Evolutionary conservation across 2,113 vertebrate species (phyloP), one percentile per base, ranked within the genome.

Genomic region (Tachysurus fulvidraco): DNA sequence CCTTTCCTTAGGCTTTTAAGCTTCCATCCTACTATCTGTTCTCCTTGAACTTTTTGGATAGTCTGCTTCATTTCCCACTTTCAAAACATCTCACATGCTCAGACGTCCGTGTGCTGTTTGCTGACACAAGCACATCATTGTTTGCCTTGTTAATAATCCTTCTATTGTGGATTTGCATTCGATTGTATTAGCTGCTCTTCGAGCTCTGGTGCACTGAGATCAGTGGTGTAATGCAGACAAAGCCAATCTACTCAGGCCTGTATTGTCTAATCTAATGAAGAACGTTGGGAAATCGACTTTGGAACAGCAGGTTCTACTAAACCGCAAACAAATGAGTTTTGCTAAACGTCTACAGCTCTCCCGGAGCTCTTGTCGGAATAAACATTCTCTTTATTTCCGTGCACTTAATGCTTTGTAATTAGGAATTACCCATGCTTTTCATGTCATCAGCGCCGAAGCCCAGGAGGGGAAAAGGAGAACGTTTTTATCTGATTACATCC

Each of bases 331-430:
- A 50, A 54, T 11, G 2, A 2, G 5, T 59, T 62, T 81, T 25
- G 1, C 13, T 6, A 30, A 73, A 36, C 21, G 28, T 3, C 21
- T 17, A n/a, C 36, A 1, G 30, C 17, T 69, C 85, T 73, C 60
- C 21, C 5, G 57, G 44, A 52, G 55, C 76, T 71, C 25, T 12
- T 36, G 60, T 64, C 21, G 23, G 57, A 81, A 73, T 85, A n/a
- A 71, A 77, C 65, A n/a, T 16, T 23, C 65, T 73, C 21, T 74
- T 76, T 30, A 80, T 89, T 83, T 77, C 57, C 74, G 50, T 85
- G 60, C 44, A 25, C 81, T 67, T 83, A 74, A 89, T 87, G 60
- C 14, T 59, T 73, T 83, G 23, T 87, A 83, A 87, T 89, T 88
- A 80, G 84, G 79, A 76, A 67, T 88, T 84, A 83, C 64, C 62